Conservation (phyloP, 2,797 vertebrate genomes). For the Anniella stebbinsi region DNA sequence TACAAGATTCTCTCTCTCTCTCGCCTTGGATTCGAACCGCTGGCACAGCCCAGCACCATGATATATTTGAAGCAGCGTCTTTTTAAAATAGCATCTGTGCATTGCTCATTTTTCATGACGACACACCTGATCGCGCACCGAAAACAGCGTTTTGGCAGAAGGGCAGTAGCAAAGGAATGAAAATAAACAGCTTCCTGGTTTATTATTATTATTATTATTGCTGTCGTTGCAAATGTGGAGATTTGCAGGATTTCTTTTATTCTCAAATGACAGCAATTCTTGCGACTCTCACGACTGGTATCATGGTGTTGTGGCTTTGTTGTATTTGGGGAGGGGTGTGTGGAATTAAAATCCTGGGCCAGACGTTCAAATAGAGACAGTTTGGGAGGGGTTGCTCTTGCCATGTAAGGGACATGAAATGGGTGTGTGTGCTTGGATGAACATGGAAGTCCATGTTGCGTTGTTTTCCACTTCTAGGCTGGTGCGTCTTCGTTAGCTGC, state of each 20-base stretch:
- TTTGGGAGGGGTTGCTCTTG: no score
- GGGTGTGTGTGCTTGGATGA: neutral
- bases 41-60: neutral
- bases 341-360: neutral
- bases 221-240: neutral
- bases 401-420: neutral
- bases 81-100: fast-evolving
- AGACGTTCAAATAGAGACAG: neutral
- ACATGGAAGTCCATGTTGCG: neutral
- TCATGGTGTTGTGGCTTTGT: no score
- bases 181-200: neutral
- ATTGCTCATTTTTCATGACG: neutral
- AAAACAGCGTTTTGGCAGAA: neutral
- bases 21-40: neutral
- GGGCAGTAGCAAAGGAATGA: no score
- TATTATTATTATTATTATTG: neutral
- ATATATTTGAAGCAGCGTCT: neutral
- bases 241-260: neutral
- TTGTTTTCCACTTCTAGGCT: neutral
- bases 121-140: neutral
- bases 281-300: no score
- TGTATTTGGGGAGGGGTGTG: no score
- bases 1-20: neutral
- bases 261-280: no score
- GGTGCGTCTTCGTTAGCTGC: neutral